A percentile compares a stretch with the other conserved stretches of the same genome.
Conservation (phyloP, 2,888 invertebrate species). For the Idaea straminata region DNA sequence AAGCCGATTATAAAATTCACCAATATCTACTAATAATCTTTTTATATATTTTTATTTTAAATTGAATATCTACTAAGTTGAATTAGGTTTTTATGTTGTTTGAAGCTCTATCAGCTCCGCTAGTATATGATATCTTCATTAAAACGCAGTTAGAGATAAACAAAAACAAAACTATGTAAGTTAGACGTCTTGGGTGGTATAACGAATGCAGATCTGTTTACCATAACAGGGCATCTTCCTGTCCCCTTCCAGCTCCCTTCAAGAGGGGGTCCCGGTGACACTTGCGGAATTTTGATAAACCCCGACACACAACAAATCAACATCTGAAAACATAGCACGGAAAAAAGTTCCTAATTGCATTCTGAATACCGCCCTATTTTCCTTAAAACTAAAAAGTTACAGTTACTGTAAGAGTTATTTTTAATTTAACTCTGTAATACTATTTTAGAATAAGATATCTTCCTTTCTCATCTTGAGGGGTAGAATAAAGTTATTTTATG, state of each 20-base stretch:
- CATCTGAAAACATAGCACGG: slow-evolving; percentile 14
- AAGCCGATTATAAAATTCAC: too few species aligned
- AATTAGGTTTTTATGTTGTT: too few species aligned
- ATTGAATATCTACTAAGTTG: too few species aligned
- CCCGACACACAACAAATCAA: slow-evolving; percentile 37
- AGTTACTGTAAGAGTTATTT: background rate
- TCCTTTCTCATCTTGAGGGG: background rate
- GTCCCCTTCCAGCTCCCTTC: slow-evolving; percentile 36
- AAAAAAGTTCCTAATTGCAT: slow-evolving; percentile 10
- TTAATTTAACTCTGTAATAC: background rate
- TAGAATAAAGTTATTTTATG: background rate
- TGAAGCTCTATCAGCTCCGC: too few species aligned
- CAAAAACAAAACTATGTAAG: background rate
- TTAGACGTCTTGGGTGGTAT: slow-evolving; percentile 57
- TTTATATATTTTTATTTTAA: too few species aligned
- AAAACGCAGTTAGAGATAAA: background rate
- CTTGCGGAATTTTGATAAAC: slow-evolving; percentile 67
- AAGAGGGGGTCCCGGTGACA: slow-evolving; percentile 47
- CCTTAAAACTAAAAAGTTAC: background rate
- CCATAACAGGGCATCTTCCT: slow-evolving; percentile 62
- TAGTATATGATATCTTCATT: background rate
- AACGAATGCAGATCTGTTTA: slow-evolving; percentile 55
- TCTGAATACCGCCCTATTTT: background rate
- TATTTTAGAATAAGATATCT: background rate
- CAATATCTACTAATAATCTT: too few species aligned